Evolutionary conservation across 2,888 invertebrate species (phyloP), one percentile per base, ranked within the genome.

Genomic region (Tridacna crocea): DNA sequence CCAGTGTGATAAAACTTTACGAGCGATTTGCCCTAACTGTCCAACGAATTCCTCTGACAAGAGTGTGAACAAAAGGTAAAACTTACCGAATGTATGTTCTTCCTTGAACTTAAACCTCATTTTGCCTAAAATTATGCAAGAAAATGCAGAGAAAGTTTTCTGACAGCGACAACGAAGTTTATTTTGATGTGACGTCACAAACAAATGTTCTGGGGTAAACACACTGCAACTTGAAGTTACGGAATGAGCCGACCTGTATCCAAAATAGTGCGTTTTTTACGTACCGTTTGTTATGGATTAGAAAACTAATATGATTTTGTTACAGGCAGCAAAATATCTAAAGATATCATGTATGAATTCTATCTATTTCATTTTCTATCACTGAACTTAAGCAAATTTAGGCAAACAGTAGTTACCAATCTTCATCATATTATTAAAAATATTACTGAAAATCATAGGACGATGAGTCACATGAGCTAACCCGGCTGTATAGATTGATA

Each of bases 71-170:
- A 4, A 0, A 19, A 19, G 0, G n/a, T 46, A 46, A 46, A 22
- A 66, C 90, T 85, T 89, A 94, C 94, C 94, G 82, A 93, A 90
- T 51, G 92, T 93, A 76, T 94, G 93, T 77, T 94, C 93, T 85
- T 94, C 93, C 87, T 93, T 94, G 80, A 93, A 94, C 82, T 93
- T 94, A 88, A 93, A 94, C 87, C 93, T 94, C 94, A 94, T 86
- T 55, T 82, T 19, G 36, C 4, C 15, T 6, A n/a, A 51, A 65
- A 19, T 12, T 15, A 51, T 46, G 19, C 58, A 13, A 24, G 19
- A 46, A 19, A 60, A 51, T 22, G 13, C 8, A 0, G 26, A 13
- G 51, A 66, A 66, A 17, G 10, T 2, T 22, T 19, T 70, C 0
- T 26, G 0, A 70, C 46, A 47, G 22, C 61, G 10, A 70, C 68